Percentiles rank a stretch among this genome's conserved stretches.
Conservation (phyloP, 2,113 vertebrate species). For the Excalfactoria chinensis region DNA sequence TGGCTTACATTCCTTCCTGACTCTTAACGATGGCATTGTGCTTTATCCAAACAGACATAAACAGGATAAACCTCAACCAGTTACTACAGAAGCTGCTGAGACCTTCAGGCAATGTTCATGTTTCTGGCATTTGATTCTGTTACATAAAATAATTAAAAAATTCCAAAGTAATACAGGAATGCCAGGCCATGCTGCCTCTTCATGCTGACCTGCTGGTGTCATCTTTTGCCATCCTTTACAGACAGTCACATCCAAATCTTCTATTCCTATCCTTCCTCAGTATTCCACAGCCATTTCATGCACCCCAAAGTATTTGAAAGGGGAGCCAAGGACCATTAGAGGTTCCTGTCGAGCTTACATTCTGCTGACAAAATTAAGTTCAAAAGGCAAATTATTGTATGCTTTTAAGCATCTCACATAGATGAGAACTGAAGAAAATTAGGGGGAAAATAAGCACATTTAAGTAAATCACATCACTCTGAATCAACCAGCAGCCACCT, state of each 20-base stretch:
- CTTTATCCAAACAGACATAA: neutral
- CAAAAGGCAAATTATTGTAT: neutral
- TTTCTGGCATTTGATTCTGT: neutral
- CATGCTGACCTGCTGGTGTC: neutral
- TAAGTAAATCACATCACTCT: neutral
- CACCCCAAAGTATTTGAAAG: neutral
- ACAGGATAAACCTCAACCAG: neutral
- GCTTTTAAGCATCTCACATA: neutral
- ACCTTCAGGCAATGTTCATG: neutral
- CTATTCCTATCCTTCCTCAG: accelerated
- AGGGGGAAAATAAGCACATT: neutral
- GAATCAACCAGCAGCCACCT: neutral
- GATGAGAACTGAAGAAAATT: neutral
- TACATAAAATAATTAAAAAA: neutral
- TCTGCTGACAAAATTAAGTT: neutral
- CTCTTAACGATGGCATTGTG: constrained; percentile 2
- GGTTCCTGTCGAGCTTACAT: neutral
- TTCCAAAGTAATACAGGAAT: neutral
- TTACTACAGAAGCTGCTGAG: neutral
- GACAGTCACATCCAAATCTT: neutral
- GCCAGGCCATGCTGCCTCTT: neutral
- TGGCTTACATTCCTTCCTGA: neutral
- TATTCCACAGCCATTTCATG: neutral
- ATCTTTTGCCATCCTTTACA: neutral
- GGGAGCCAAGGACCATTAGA: neutral